These are phyloP conservation scores for Orthonevra nobilis DNA, from an alignment of 2,888 invertebrate species.

Conservation along the genomic window DNA sequence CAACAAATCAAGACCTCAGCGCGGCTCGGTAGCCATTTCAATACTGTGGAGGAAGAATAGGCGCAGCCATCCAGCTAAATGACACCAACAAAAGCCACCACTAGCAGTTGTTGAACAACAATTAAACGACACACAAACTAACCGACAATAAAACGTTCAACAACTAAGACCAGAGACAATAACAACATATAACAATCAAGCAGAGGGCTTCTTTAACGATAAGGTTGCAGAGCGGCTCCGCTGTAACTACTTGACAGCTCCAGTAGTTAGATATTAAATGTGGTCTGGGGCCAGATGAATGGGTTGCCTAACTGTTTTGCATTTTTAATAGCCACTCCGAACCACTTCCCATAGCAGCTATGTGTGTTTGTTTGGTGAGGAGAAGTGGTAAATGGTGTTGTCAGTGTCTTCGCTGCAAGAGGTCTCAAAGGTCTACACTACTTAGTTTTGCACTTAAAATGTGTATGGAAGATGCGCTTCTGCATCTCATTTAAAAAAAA, in stretches of 20 bases:
- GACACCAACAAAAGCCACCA: conserved; percentile 63
- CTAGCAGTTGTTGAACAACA: conserved; percentile 57
- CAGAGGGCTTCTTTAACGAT: conserved; percentile 64
- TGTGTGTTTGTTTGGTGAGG: conserved; percentile 4
- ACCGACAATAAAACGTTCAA: conserved; percentile 34
- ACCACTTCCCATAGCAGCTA: conserved; percentile 52
- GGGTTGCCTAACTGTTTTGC: conserved; percentile 67
- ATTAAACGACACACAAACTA: conserved; percentile 56
- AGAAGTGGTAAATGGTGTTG: conserved; percentile 38
- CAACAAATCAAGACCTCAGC: conserved; percentile 43
- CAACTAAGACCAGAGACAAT: conserved; percentile 37
- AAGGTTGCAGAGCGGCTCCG: conserved; percentile 46
- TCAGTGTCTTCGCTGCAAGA: conserved; percentile 33
- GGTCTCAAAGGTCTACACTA: conserved; percentile 41
- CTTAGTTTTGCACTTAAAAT: conserved; percentile 39
- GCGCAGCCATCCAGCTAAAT: conserved; percentile 60
- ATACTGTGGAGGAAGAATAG: conserved; percentile 62
- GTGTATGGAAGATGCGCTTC: conserved; percentile 12
- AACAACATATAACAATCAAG: conserved; percentile 47
- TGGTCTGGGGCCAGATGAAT: conserved; percentile 66
- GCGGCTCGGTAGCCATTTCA: conserved; percentile 57
- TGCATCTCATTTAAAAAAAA: conserved; percentile 12
- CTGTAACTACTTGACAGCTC: conserved; percentile 13
- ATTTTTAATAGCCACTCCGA: conserved; percentile 63
- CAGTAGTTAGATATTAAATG: conserved; percentile 54